A percentile compares a stretch with the other conserved stretches of the same genome.
These are phyloP conservation scores for Heliocidaris erythrogramma DNA, from an alignment of 35 echinoderm and acorn worm genomes.

Conservation along the genomic window DNA sequence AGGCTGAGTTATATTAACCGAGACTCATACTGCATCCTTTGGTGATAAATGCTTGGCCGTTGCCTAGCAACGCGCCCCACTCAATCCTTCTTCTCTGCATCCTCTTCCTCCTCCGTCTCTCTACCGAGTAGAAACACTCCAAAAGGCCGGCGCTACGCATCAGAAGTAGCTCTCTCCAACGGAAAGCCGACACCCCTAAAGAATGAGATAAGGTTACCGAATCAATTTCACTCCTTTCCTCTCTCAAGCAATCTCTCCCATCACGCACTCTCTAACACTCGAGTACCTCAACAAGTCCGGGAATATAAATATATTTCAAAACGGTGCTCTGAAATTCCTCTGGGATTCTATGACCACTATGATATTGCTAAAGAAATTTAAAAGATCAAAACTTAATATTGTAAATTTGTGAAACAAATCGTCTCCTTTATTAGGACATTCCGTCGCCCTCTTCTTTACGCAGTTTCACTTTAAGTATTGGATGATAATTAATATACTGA, in stretches of 20 bases:
- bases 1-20: not conserved
- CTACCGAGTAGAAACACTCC: not conserved
- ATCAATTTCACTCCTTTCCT: not conserved
- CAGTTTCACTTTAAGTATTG: too few species aligned
- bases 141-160: not conserved
- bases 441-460: too few species aligned
- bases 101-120: not conserved
- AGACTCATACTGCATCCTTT: not conserved
- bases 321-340: not conserved
- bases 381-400: not conserved
- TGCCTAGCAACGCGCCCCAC: not conserved
- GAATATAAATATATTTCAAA: not conserved
- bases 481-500: too few species aligned
- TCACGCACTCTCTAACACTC: not conserved
- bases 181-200: not conserved
- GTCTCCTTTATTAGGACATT: too few species aligned
- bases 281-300: not conserved
- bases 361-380: not conserved
- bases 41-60: not conserved
- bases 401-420: not conserved
- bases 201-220: not conserved
- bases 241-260: not conserved
- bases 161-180: not conserved
- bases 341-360: not conserved
- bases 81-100: not conserved